Evolutionary conservation across 1,140 invertebrate genomes (phyloP), one percentile per base, ranked within the genome.

Genomic region (Panulirus ornatus): DNA sequence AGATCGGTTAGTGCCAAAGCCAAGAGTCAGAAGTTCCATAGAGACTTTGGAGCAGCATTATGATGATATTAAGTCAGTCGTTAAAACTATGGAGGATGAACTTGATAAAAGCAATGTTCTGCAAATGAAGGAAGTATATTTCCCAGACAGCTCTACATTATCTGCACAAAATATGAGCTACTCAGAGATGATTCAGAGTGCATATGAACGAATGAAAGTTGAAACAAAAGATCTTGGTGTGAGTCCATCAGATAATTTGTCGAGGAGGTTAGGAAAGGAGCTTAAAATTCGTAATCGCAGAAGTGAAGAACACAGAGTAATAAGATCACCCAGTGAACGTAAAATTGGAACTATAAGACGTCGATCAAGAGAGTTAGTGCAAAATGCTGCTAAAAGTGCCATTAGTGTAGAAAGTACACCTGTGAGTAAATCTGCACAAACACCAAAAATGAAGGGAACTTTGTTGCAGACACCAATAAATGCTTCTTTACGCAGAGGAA

Each of bases 241-340:
- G 34, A 91, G 89, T 51, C 92, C 94, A 11, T 96, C 96, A 0
- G 96, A 97, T 93, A 95, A 96, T 91, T 93, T 97, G 76, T 96
- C 96, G 3, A 95, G 95, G 89, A 94, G 95, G 86, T 93, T 97
- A 42, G 96, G 96, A 91, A 95, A 95, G 92, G 96, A 97, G 93
- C 93, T 97, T 70, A 96, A 96, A 93, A 97, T 97, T 83, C 94
- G 96, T 76, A 84, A 88, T 36, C 81, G 92, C 11, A 94, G 94
- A 76, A 96, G 95, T 58, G 93, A 94, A 58, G 96, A 97, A 93
- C 94, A 95, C 44, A 96, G 96, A 93, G 95, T 97, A 27, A 96
- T 97, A 91, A 94, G 96, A 92, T 97, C 96, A 2, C 97, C 96
- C 0, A 97, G 96, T 93, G 96, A 96, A 36, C 94, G 96, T 51